Conservation (phyloP, 1,140 invertebrate species). For the Orius insidiosus region DNA sequence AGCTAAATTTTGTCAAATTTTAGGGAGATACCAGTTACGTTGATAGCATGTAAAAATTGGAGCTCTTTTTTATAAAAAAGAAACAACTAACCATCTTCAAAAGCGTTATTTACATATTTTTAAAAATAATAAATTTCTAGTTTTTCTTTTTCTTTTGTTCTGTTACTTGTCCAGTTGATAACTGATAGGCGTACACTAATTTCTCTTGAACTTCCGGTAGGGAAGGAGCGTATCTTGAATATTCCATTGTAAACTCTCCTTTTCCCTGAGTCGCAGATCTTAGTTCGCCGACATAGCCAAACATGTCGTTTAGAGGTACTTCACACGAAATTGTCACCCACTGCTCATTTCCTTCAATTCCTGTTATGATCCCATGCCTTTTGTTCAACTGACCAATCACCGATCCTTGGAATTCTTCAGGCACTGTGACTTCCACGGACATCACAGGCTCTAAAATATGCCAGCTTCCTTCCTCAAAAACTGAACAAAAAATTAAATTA, state of each 20-base stretch:
- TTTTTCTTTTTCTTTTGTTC: slow-evolving; percentile 9
- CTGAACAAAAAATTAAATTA: slow-evolving; percentile 28
- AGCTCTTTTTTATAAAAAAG: no score
- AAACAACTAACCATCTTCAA: no score
- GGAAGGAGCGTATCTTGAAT: slow-evolving; percentile 79
- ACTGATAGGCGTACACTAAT: not conserved
- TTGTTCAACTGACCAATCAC: slow-evolving; percentile 68
- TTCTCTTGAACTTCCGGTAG: slow-evolving; percentile 56
- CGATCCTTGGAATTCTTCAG: slow-evolving; percentile 69
- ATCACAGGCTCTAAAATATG: slow-evolving; percentile 92
- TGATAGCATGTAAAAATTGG: no score
- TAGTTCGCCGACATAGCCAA: slow-evolving; percentile 86
- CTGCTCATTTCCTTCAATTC: slow-evolving; percentile 66
- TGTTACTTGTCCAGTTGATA: not conserved
- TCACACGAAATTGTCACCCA: slow-evolving; percentile 80
- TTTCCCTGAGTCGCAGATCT: slow-evolving; percentile 91
- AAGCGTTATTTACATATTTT: no score
- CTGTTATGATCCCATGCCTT: slow-evolving; percentile 69
- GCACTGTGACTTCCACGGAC: slow-evolving; percentile 79
- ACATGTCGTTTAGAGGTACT: slow-evolving; percentile 97
- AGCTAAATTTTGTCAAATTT: no score
- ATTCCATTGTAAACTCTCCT: slow-evolving; percentile 99
- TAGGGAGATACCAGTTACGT: no score
- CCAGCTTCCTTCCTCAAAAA: slow-evolving; percentile 70
- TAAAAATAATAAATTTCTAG: not conserved